phyloP scores from a whole-genome alignment of 2,888 invertebrate species.

The Diloba caeruleocephala region DNA sequence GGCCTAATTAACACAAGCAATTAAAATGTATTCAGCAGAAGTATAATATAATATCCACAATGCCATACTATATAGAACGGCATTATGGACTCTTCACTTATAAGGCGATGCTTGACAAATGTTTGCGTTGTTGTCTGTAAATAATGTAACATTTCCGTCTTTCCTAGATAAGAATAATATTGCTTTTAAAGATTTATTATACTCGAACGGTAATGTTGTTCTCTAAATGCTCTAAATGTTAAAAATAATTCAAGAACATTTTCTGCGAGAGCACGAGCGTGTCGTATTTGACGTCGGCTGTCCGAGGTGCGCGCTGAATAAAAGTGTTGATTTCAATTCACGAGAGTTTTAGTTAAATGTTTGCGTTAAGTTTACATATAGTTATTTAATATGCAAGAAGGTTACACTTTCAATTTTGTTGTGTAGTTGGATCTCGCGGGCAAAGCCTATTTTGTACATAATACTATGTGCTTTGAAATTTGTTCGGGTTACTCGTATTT shows the following conservation, averaged over 20 bases:
- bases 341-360: background rate
- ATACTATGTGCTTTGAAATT: too few relatives aligned
- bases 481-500: too few relatives aligned
- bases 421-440: too few relatives aligned
- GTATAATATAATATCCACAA: too few relatives aligned
- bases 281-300: slow-evolving; percentile 7
- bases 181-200: background rate
- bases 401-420: too few relatives aligned
- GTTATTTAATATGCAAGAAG: too few relatives aligned
- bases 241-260: slow-evolving; percentile 17
- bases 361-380: background rate
- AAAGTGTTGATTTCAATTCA: slow-evolving; percentile 4
- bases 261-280: slow-evolving; percentile 2
- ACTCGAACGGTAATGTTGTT: slow-evolving; percentile 1
- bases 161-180: background rate
- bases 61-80: too few relatives aligned
- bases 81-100: too few relatives aligned
- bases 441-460: too few relatives aligned
- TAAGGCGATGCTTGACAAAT: background rate
- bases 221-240: slow-evolving; percentile 9
- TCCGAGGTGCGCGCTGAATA: slow-evolving; percentile 11
- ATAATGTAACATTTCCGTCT: background rate
- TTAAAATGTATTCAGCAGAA: too few relatives aligned
- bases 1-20: too few relatives aligned
- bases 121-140: background rate